Conservation (phyloP, 2,797 vertebrate species). For the Australoheros facetus region DNA sequence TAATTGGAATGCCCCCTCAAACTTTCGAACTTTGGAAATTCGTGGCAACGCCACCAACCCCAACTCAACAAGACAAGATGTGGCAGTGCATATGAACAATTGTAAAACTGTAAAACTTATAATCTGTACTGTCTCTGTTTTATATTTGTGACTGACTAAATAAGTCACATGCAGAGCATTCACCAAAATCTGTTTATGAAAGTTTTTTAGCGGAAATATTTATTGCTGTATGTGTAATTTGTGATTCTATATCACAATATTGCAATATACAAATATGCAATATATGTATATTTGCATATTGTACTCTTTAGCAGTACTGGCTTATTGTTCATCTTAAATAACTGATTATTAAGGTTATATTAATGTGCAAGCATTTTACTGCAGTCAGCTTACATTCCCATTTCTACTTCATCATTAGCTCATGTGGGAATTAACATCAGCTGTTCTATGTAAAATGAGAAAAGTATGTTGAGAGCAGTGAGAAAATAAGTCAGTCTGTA, state of each 20-base stretch:
- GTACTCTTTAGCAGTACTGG: neutral
- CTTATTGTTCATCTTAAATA: neutral
- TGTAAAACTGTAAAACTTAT: no score
- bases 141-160: no score
- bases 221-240: neutral
- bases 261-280: no score
- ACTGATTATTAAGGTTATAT: neutral
- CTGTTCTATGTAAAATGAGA: neutral
- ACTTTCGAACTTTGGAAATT: no score
- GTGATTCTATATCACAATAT: neutral
- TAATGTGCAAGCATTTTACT: neutral
- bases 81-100: no score
- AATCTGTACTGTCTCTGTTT: no score
- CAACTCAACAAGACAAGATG: no score
- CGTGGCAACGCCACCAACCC: no score
- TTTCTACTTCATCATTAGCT: neutral
- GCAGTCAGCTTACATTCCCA: neutral
- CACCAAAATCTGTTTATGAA: no score
- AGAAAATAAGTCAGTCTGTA: neutral
- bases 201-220: no score
- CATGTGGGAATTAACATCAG: neutral
- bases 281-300: neutral
- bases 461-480: neutral
- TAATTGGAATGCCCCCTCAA: no score
- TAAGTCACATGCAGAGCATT: no score